These are phyloP conservation scores for Vicugna pacos DNA, from an alignment of 2,113 vertebrate genomes.

Conservation along the genomic window DNA sequence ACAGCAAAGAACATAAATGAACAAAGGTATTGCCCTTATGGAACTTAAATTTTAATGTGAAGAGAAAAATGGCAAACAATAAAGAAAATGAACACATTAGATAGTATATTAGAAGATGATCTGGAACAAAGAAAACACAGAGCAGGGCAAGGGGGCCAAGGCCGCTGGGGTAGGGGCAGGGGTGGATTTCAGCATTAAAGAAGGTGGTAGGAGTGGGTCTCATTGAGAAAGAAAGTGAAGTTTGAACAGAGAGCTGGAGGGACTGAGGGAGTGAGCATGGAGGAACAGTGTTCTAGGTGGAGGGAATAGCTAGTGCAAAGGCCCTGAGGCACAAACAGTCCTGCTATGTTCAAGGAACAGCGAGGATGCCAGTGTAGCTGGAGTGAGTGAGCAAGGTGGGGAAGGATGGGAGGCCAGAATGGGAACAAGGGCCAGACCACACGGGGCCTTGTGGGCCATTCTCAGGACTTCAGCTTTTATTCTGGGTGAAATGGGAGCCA, in stretches of 20 bases:
- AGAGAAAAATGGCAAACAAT: neutral
- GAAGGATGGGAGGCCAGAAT: neutral
- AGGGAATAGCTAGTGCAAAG: neutral
- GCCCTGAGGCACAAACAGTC: neutral
- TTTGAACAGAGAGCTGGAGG: neutral
- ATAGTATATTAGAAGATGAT: neutral
- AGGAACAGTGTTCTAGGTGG: neutral
- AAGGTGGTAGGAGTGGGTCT: neutral
- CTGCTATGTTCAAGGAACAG: neutral
- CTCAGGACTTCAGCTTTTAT: neutral
- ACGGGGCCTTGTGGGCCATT: neutral
- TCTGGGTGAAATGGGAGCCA: neutral
- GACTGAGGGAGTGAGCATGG: neutral
- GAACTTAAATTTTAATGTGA: neutral
- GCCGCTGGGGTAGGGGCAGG: accelerated
- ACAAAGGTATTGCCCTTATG: neutral
- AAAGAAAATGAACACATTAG: neutral
- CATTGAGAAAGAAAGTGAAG: neutral
- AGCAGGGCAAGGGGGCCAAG: neutral
- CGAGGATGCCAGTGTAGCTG: neutral
- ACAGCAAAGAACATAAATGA: neutral
- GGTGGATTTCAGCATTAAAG: neutral
- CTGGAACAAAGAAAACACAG: neutral
- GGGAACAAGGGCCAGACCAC: neutral
- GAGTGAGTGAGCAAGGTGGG: neutral